These are phyloP conservation scores for Drosophila trichaetosa DNA, from an alignment of 2,888 invertebrate genomes.

Conservation along the genomic window DNA sequence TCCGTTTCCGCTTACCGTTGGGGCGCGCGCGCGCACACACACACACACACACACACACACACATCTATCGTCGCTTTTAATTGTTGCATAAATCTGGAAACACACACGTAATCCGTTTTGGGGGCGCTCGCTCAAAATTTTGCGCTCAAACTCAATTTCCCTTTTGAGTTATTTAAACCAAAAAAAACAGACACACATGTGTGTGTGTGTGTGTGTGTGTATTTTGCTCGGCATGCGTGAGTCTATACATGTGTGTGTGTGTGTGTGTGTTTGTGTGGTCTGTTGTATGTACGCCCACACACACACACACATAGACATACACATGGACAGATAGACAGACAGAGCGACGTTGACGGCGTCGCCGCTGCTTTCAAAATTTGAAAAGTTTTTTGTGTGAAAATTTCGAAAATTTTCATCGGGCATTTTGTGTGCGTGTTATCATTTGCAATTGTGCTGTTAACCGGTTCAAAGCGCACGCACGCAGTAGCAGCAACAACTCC, in stretches of 20 bases:
- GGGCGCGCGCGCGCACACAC: slow-evolving; percentile 33
- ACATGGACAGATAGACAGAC: slow-evolving; percentile 33
- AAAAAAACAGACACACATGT: slow-evolving; percentile 41
- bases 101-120: slow-evolving; percentile 56
- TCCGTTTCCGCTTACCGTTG: slow-evolving; percentile 62
- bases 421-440: slow-evolving; percentile 73
- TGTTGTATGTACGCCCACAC: slow-evolving; percentile 47
- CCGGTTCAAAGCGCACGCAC: slow-evolving; percentile 72
- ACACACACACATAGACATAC: slow-evolving; percentile 26
- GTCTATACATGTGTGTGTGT: slow-evolving; percentile 16
- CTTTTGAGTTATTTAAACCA: slow-evolving; percentile 74
- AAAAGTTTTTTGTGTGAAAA: slow-evolving; percentile 79
- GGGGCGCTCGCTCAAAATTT: slow-evolving; percentile 50
- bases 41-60: slow-evolving; percentile 19
- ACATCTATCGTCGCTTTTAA: slow-evolving; percentile 59
- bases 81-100: slow-evolving; percentile 73
- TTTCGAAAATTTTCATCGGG: slow-evolving; percentile 77
- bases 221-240: slow-evolving; percentile 29
- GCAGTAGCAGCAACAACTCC: slow-evolving; percentile 37
- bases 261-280: slow-evolving; percentile 34
- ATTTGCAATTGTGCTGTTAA: slow-evolving; percentile 82
- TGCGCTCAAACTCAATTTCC: slow-evolving; percentile 77
- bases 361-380: slow-evolving; percentile 69
- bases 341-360: slow-evolving; percentile 45
- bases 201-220: slow-evolving; percentile 38